Evolutionary conservation across 2,888 invertebrate species (phyloP).

Genomic region (Megastigmus dorsalis): DNA sequence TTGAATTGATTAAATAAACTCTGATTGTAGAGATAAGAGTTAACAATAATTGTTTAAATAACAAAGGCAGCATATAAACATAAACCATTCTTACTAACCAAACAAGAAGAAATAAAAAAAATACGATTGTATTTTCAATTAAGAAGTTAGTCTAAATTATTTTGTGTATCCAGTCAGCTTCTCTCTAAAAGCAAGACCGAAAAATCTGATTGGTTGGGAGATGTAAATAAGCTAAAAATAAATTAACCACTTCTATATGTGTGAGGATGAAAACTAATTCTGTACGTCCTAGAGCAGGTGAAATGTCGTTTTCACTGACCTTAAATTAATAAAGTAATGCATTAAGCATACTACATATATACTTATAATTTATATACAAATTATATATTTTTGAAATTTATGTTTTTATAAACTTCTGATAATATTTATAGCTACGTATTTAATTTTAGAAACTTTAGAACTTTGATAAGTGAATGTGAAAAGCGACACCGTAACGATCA

Average conservation of each 20-base stretch:
- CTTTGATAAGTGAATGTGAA: no score
- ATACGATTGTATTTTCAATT: neutral
- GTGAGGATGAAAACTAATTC: neutral
- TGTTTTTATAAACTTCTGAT: no score
- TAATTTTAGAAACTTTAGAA: no score
- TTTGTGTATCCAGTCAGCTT: neutral
- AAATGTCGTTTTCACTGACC: neutral
- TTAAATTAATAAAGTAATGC: neutral
- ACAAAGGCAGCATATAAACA: neutral
- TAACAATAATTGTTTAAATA: no score
- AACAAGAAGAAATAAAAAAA: neutral
- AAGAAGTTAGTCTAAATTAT: neutral
- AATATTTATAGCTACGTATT: no score
- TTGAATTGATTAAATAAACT: no score
- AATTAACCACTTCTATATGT: neutral
- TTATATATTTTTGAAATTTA: no score
- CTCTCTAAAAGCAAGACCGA: neutral
- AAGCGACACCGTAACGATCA: no score
- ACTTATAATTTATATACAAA: no score
- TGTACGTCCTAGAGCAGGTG: neutral
- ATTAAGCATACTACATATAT: no score
- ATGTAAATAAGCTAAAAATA: constrained; percentile 38
- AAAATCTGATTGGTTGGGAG: constrained; percentile 3
- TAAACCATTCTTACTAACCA: neutral
- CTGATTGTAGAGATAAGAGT: no score